Base-by-base conservation (phyloP, 2,797 vertebrate species). In the Gymnothorax reevesii region DNA sequence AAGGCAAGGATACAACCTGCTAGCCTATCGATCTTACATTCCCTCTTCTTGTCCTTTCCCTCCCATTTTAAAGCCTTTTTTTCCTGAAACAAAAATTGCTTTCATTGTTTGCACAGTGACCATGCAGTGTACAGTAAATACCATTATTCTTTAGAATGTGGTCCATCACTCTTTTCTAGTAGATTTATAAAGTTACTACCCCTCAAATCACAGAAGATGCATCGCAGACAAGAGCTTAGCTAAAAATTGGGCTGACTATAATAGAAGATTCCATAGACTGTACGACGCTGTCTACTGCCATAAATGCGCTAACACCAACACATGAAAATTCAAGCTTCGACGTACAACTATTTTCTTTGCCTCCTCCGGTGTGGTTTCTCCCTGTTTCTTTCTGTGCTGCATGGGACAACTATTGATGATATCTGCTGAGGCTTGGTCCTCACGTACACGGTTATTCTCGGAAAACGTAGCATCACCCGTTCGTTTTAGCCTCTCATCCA, bases 361-460 rank as follows among this genome's bases (percentile, higher is more conserved):
- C 57, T 49, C 83, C 20, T 69, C 83, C 62, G n/a, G 22, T 42
- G 33, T 75, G 84, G 84, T 52, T 73, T 33, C 73, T 71, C 57
- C 64, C 55, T 42, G 9, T 80, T 49, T 12, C n/a, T 62, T 25
- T 55, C 3, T 80, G 33, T 79, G n/a, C 75, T 62, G 57, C 20
- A 62, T 86, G 42, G 85, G 57, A 80, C 33, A 12, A 25, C 49
- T 17, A 20, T 54, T 7, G 57, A 1, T 27, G 52, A 66, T 17
- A 27, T n/a, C 71, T 52, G 49, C 71, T 79, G 55, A 79, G 75
- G 80, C 42, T 13, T 57, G 33, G 33, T 42, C 33, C 33, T 42
- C 33, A 42, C 33, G 33, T 42, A 42, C 33, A 42, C 33, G 33
- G 33, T 42, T 42, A 2, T 42, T 42, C 33, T 42, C 2, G 33